Evolutionary conservation across 2,888 invertebrate genomes (phyloP), one percentile per base, ranked within the genome.

Genomic region (Orthosia gothica): DNA sequence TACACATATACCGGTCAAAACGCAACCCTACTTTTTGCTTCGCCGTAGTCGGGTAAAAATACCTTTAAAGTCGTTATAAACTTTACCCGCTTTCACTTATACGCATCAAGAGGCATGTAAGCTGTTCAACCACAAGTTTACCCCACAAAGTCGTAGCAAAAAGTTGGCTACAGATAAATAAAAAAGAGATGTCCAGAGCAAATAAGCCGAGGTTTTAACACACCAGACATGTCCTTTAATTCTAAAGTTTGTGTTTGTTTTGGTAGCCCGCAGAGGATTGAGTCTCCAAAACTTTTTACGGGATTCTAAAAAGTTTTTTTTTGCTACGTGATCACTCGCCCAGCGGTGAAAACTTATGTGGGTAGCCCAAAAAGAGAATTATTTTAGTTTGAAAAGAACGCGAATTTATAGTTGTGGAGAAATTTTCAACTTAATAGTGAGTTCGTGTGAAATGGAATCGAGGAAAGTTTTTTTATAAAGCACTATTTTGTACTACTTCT

Each of bases 191-290:
- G 70, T 77, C 68, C 77, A 80, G 70, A 79, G 64, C 71, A 86
- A 83, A 83, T 86, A 83, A 83, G 74, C 72, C 74, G 75, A 80
- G 70, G 70, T 72, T 79, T 82, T 75, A 79, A 82, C 82, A 87
- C 74, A 78, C 82, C 63, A 81, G 73, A 69, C 81, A 79, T 83
- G 79, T 79, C 74, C 79, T 83, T 79, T 84, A 86, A 87, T 84
- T 86, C 81, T 76, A 76, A 84, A 87, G 83, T 88, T 85, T 66
- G 74, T 87, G 78, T 88, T 84, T 88, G 86, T 86, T 82, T 85
- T 72, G 79, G 78, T 79, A 65, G 72, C 86, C 81, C 82, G 81
- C 89, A 85, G 85, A 76, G 88, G 87, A 86, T 86, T 81, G 81
- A 85, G 86, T 87, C 81, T 82, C 76, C 66, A 26, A 74, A 90